A percentile compares a stretch with the other conserved stretches of the same genome.
Conservation (phyloP, 1,140 invertebrate genomes). For the Hydropsyche tenuis region DNA sequence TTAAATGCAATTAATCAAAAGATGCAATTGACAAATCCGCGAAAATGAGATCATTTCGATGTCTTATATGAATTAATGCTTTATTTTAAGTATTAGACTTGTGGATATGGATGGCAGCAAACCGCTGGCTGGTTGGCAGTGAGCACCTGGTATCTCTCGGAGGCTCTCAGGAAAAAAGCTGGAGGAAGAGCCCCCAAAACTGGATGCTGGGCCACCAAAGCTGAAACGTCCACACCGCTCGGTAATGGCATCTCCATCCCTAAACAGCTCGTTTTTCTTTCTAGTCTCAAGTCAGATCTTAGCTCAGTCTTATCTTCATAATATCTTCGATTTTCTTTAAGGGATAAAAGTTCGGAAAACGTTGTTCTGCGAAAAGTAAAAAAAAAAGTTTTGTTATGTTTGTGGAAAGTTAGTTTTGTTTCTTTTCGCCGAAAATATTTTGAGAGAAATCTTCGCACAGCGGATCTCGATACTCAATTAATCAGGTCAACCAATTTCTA, state of each 20-base stretch:
- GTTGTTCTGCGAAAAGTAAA: too few relatives aligned
- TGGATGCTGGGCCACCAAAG: conserved; percentile 83
- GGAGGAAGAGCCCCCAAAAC: conserved; percentile 79
- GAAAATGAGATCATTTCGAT: too few relatives aligned
- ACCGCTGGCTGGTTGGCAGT: conserved; percentile 45
- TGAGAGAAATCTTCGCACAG: too few relatives aligned
- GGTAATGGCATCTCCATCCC: conserved; percentile 73
- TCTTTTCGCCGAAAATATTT: too few relatives aligned
- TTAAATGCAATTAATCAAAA: too few relatives aligned
- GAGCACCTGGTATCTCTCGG: conserved; percentile 84
- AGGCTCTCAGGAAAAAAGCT: conserved; percentile 83
- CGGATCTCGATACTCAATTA: too few relatives aligned
- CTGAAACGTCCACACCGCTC: conserved; percentile 80
- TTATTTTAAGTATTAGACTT: conserved; percentile 13
- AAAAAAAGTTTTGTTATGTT: too few relatives aligned
- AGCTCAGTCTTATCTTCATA: conserved; percentile 12
- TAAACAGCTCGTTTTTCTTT: neutral
- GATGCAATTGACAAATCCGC: too few relatives aligned
- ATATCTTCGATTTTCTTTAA: neutral
- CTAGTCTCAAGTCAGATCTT: neutral
- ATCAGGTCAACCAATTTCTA: too few relatives aligned
- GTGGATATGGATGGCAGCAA: conserved; percentile 36
- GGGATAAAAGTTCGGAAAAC: too few relatives aligned
- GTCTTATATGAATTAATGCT: too few relatives aligned
- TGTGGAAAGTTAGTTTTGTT: too few relatives aligned